Percentiles rank a stretch among this genome's conserved stretches.
These are phyloP conservation scores for Smutsia gigantea DNA, from an alignment of 2,797 vertebrate genomes.

Conservation along the genomic window DNA sequence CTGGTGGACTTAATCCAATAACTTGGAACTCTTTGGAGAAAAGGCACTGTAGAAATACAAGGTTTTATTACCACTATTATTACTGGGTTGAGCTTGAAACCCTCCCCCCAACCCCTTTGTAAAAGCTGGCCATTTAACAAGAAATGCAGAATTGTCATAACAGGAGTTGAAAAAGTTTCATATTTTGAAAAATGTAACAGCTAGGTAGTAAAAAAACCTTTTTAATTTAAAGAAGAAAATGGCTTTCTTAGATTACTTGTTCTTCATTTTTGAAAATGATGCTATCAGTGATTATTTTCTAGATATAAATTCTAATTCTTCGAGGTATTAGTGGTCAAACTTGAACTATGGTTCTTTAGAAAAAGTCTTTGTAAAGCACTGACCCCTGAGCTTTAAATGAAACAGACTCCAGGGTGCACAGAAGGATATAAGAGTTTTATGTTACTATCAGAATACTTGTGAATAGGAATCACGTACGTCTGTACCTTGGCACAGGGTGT, in stretches of 20 bases:
- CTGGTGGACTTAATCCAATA: slow-evolving; percentile 65
- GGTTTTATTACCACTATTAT: slow-evolving; percentile 64
- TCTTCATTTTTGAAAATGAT: slow-evolving; percentile 12
- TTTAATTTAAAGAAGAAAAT: background rate
- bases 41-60: slow-evolving; percentile 59
- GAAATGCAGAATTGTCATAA: slow-evolving; percentile 8
- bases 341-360: background rate
- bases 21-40: slow-evolving; percentile 67
- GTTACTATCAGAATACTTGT: background rate
- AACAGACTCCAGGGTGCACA: background rate
- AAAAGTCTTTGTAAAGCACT: background rate
- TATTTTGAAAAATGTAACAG: slow-evolving; percentile 53
- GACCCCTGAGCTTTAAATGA: background rate
- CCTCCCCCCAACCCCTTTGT: background rate
- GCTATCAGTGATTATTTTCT: slow-evolving; percentile 6
- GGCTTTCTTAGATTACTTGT: slow-evolving; percentile 23
- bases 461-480: background rate
- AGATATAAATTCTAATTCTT: background rate
- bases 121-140: background rate
- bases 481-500: background rate
- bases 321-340: background rate
- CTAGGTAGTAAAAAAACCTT: slow-evolving; percentile 7
- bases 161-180: slow-evolving; percentile 54
- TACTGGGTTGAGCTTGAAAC: slow-evolving; percentile 36
- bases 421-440: background rate